phyloP scores from a whole-genome alignment of 2,888 invertebrate species.

The Argyra leucocephala region DNA sequence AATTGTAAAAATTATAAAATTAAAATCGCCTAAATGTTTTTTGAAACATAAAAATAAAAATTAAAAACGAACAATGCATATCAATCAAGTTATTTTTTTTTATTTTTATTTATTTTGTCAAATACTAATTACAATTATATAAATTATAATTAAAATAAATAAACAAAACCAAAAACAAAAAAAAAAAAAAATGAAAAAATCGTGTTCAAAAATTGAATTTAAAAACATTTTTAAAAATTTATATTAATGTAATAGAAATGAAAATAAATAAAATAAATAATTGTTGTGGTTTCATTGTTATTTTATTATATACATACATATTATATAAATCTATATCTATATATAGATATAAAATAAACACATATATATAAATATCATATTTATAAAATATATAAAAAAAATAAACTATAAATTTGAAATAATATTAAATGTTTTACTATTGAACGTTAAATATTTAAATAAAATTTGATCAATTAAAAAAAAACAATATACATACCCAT shows the following conservation, averaged over 20 bases:
- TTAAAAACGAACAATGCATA: background rate
- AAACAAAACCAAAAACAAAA: background rate
- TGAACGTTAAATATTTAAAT: too few relatives aligned
- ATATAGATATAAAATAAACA: background rate
- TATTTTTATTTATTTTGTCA: background rate
- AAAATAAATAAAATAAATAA: background rate
- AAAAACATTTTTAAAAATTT: background rate
- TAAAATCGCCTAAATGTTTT: too few relatives aligned
- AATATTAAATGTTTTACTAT: too few relatives aligned
- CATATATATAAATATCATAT: too few relatives aligned
- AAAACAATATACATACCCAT: too few relatives aligned
- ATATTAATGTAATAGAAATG: background rate
- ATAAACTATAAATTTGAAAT: too few relatives aligned
- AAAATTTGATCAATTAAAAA: too few relatives aligned
- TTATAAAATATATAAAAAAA: too few relatives aligned
- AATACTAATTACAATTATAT: background rate
- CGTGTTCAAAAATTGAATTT: background rate
- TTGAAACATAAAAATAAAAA: background rate
- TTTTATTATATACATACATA: background rate
- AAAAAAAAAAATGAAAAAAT: background rate
- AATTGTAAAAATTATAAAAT: too few relatives aligned
- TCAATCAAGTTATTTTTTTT: background rate
- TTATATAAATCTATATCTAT: background rate
- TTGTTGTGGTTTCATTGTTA: slow-evolving; percentile 6
- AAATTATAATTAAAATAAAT: background rate